phyloP scores from a whole-genome alignment of 2,888 invertebrate genomes.

The Acronicta alni region DNA sequence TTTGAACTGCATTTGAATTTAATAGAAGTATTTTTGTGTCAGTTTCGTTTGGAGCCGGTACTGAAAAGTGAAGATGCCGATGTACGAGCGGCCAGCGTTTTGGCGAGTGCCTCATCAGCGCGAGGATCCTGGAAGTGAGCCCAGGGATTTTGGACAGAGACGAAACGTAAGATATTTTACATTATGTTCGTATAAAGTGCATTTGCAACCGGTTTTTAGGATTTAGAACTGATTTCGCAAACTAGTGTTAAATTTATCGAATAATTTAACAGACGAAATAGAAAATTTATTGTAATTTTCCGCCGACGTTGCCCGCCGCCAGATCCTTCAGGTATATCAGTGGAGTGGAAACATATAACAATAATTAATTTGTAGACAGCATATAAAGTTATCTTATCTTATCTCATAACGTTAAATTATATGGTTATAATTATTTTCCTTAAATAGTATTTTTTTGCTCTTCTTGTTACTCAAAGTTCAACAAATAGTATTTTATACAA shows the following conservation, averaged over 20 bases:
- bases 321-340: not conserved
- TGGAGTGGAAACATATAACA: not conserved
- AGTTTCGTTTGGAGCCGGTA: constrained; percentile 56
- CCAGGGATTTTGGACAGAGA: constrained; percentile 71
- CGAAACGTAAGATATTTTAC: constrained; percentile 64
- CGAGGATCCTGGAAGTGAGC: constrained; percentile 80
- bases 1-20: constrained; percentile 28
- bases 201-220: not conserved
- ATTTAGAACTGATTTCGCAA: too few relatives aligned
- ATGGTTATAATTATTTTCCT: too few relatives aligned
- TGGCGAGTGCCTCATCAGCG: constrained; percentile 88
- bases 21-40: constrained; percentile 55
- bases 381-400: too few relatives aligned
- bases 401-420: too few relatives aligned
- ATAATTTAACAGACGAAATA: too few relatives aligned
- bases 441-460: too few relatives aligned
- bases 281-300: too few relatives aligned
- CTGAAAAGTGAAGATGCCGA: constrained; percentile 77
- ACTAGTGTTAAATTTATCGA: too few relatives aligned
- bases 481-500: not conserved
- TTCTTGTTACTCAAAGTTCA: too few relatives aligned
- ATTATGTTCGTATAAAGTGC: constrained; percentile 6
- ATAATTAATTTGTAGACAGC: not conserved
- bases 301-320: too few relatives aligned
- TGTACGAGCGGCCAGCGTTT: constrained; percentile 90